These are phyloP conservation scores for Pteropus rufus DNA, from an alignment of 2,797 vertebrate genomes.

Conservation along the genomic window DNA sequence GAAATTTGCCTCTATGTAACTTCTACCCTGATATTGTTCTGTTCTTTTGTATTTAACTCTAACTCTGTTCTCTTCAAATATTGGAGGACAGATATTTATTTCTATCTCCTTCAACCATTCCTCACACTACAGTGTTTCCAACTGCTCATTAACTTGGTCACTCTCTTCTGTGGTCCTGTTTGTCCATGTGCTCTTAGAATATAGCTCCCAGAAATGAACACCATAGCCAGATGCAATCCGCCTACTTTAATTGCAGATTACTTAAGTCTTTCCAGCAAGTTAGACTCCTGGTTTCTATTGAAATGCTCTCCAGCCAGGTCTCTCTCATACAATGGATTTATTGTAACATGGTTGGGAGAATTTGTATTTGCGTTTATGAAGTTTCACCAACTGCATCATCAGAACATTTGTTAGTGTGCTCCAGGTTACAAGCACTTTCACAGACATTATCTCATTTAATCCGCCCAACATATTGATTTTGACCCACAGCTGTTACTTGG, in stretches of 20 bases:
- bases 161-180: not conserved
- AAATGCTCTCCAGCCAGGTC: not conserved
- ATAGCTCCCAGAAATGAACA: not conserved
- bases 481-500: not conserved
- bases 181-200: not conserved
- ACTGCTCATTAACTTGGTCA: not conserved
- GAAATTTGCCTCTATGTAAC: not conserved
- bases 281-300: not conserved
- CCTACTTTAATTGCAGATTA: constrained; percentile 10
- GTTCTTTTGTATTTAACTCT: not conserved
- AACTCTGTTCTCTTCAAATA: not conserved
- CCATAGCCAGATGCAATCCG: not conserved
- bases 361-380: not conserved
- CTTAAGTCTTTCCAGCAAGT: constrained; percentile 30
- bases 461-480: constrained; percentile 24
- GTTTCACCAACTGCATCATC: not conserved
- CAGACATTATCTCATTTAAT: constrained; percentile 67
- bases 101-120: not conserved
- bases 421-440: constrained; percentile 17
- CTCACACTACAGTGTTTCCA: not conserved
- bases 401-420: not conserved
- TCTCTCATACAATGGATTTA: constrained; percentile 19
- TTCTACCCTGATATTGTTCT: not conserved
- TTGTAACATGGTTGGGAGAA: not conserved
- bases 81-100: not conserved